Base-by-base conservation (phyloP, 2,888 invertebrate genomes). In the Anticlea derivata region DNA sequence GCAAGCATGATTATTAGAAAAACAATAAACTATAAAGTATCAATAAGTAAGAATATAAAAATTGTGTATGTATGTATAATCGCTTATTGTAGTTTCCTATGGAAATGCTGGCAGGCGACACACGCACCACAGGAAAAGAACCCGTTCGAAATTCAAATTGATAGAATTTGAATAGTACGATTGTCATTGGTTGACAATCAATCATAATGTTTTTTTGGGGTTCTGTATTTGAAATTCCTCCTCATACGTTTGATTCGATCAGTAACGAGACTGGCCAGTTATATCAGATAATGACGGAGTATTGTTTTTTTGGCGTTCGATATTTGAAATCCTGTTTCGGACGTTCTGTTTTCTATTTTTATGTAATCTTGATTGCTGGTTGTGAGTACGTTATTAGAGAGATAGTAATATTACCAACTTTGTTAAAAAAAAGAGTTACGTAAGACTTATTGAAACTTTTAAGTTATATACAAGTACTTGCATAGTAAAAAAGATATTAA, bases 101-200 rank as follows among this genome's bases (percentile, higher is more conserved):
- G 74, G 75, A 78, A 82, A 77, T 73, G 73, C 77, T 70, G 75
- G 74, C 79, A 67, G 66, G 66, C 67, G 75, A 78, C 77, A 78
- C 70, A 65, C 62, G 68, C 68, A 62, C 73, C 70, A 77, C 83
- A 81, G 80, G 80, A 85, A 85, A 85, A 83, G 74, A 75, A 85
- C 85, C 81, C 82, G 84, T 86, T 85, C 81, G 68, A 84, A 72
- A 86, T 86, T 85, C 80, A 86, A 86, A 85, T 83, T 78, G 78
- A 75, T 79, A 78, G 79, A 83, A 85, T 86, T 86, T 84, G 82
- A 85, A 86, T 86, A 75, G 68, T 73, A 80, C 86, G 83, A 86
- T 86, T 86, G 86, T 87, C 85, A 86, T 83, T 85, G 83, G 86
- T 83, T 85, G 85, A 87, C 86, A 86, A 87, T 87, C 86, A 86